Base-by-base conservation (phyloP, 2,113 vertebrate genomes). In the Thymallus thymallus region DNA sequence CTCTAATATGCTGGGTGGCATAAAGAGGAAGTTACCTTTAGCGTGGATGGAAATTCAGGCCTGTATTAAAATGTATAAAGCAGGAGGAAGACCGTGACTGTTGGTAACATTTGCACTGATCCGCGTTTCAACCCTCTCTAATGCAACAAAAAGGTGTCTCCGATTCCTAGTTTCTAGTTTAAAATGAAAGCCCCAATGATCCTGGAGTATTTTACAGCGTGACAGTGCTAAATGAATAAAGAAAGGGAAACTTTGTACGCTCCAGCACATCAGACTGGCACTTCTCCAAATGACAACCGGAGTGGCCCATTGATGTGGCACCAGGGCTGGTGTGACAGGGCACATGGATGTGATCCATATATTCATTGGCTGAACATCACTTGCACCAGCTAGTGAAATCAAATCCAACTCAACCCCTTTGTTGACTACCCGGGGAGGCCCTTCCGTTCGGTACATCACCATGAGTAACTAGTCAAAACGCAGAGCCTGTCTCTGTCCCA, bases 341-440 rank as follows among this genome's bases (percentile, higher is more conserved):
- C 83, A 80, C 85, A 76, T 84, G 87, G 87, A 84, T 69, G 75
- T 51, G 55, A 1, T 87, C 87, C 87, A 87, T 62, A 71, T 63
- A n/a, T 64, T 73, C 70, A 62, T 76, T 88, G 85, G 86, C 86
- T 76, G 12, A 68, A 80, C 80, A 88, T 88, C 88, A 87, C 80
- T 82, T 66, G 79, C 82, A 62, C 74, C 77, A 20, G 73, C 78
- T 80, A 75, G 74, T 66, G 65, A 62, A 69, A 72, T 78, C 76
- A 30, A 65, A 20, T 86, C 82, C 83, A 84, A 73, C 77, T 73
- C 75, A 14, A 76, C 74, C 51, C 79, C 86, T 89, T 86, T 88
- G 83, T 81, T 79, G 80, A 76, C 79, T 77, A 85, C 80, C 83
- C 85, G 85, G 83, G 76, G 71, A 63, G 76, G 69, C 74, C 72